Evolutionary conservation across 2,113 vertebrate genomes (phyloP).

Genomic region (Poeciliopsis prolifica): DNA sequence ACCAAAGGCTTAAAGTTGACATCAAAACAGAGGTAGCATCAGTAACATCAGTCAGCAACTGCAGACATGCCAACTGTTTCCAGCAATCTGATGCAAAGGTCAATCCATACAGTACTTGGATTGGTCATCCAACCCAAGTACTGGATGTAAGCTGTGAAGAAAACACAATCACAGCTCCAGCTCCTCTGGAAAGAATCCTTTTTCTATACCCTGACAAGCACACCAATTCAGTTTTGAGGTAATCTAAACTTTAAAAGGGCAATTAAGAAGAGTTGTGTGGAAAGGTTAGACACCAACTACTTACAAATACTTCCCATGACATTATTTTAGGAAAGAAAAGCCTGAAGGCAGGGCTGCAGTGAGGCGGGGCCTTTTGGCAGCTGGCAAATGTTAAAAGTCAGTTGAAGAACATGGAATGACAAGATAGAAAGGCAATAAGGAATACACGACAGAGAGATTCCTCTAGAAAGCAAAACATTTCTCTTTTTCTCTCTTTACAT

Average conservation of each 20-base stretch:
- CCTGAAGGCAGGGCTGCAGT: constrained; percentile 22
- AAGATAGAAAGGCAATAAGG: constrained; percentile 53
- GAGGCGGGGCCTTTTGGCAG: constrained; percentile 32
- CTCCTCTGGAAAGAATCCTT: too few species aligned
- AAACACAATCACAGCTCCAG: neutral
- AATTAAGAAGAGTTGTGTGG: too few species aligned
- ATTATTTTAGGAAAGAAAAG: too few species aligned
- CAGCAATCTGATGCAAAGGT: neutral
- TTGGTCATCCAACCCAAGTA: too few species aligned
- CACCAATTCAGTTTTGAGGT: too few species aligned
- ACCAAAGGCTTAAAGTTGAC: neutral
- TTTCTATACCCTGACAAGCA: too few species aligned
- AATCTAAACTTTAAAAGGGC: too few species aligned
- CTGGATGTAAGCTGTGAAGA: neutral
- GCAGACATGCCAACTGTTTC: neutral
- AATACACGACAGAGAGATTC: constrained; percentile 8
- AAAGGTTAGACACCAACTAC: too few species aligned
- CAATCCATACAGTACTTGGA: neutral
- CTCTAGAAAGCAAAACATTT: constrained; percentile 35
- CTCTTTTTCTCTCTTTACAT: constrained; percentile 37
- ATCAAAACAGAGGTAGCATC: neutral
- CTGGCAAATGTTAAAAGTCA: constrained; percentile 43
- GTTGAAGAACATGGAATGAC: constrained; percentile 54
- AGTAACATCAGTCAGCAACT: neutral
- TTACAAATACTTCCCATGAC: too few species aligned